phyloP scores from a whole-genome alignment of 1,140 invertebrate genomes.

The Listronotus bonariensis region DNA sequence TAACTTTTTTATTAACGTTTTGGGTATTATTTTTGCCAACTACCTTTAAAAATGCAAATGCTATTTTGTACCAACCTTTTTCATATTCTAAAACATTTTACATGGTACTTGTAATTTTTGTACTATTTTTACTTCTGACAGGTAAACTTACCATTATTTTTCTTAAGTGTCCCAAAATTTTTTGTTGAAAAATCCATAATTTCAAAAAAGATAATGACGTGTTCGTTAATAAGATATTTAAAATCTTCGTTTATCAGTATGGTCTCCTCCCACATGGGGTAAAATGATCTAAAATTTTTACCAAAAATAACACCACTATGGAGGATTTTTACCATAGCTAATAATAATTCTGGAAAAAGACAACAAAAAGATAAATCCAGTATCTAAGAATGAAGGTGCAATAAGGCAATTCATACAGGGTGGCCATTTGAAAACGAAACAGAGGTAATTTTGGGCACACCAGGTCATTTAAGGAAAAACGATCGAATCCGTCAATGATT shows the following conservation, averaged over 20 bases:
- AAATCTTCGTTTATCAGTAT: slow-evolving; percentile 49
- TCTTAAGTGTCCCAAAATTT: slow-evolving; percentile 12
- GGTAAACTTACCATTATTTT: slow-evolving; percentile 24
- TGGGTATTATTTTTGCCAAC: slow-evolving; percentile 32
- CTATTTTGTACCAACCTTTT: slow-evolving; percentile 44
- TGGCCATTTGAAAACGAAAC: no score
- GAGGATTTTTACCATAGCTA: no score
- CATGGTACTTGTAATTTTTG: no score
- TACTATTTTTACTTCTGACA: neutral
- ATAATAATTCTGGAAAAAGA: no score
- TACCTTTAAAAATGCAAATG: slow-evolving; percentile 52
- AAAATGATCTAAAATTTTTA: slow-evolving; percentile 43
- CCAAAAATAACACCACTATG: no score
- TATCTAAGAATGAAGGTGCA: no score
- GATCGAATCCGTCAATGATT: no score
- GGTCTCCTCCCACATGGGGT: slow-evolving; percentile 51
- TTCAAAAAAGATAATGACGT: slow-evolving; percentile 51
- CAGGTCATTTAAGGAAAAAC: no score
- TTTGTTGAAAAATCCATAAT: slow-evolving; percentile 40
- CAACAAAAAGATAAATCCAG: no score
- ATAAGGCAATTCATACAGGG: no score
- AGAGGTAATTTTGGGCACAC: no score
- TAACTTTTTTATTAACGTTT: slow-evolving; percentile 47
- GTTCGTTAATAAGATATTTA: slow-evolving; percentile 40
- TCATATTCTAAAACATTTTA: slow-evolving; percentile 29